A percentile compares a stretch with the other conserved stretches of the same genome.
Conservation (phyloP, 2,797 vertebrate genomes). For the Peromyscus eremicus region DNA sequence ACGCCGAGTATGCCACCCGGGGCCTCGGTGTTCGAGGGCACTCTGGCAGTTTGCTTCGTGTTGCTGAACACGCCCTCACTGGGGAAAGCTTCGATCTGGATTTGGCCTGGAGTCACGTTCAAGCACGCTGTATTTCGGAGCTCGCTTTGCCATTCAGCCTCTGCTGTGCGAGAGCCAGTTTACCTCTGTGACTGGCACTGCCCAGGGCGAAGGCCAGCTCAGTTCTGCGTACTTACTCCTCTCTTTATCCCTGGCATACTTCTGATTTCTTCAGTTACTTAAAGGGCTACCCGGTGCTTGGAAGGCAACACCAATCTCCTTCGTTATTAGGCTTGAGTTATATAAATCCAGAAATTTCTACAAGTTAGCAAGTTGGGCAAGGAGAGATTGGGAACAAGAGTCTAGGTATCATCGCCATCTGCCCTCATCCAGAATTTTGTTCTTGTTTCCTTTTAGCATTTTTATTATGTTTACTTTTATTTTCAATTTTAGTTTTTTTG, state of each 20-base stretch:
- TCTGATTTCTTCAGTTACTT: constrained; percentile 73
- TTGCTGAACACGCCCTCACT: constrained; percentile 73
- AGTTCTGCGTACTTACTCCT: constrained; percentile 64
- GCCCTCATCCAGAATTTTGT: not conserved
- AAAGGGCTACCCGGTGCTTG: not conserved
- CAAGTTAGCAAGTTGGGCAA: constrained; percentile 56
- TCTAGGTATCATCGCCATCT: constrained; percentile 41
- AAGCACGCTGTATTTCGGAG: constrained; percentile 62
- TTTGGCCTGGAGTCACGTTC: constrained; percentile 79
- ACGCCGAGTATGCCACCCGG: not conserved
- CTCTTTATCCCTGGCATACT: constrained; percentile 74
- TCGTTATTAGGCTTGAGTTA: constrained; percentile 45
- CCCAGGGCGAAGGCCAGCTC: not conserved
- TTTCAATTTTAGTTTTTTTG: not conserved
- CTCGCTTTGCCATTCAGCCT: constrained; percentile 76
- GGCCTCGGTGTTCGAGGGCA: not conserved
- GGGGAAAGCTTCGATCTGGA: constrained; percentile 76
- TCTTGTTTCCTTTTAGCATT: not conserved
- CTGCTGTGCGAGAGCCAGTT: constrained; percentile 56
- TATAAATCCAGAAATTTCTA: constrained; percentile 73
- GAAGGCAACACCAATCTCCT: constrained; percentile 66
- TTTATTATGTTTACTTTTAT: not conserved
- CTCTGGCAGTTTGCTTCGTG: constrained; percentile 58
- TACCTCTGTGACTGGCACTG: constrained; percentile 67
- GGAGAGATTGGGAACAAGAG: not conserved